phyloP scores from a whole-genome alignment of 2,113 vertebrate genomes.

The Eleginops maclovinus region DNA sequence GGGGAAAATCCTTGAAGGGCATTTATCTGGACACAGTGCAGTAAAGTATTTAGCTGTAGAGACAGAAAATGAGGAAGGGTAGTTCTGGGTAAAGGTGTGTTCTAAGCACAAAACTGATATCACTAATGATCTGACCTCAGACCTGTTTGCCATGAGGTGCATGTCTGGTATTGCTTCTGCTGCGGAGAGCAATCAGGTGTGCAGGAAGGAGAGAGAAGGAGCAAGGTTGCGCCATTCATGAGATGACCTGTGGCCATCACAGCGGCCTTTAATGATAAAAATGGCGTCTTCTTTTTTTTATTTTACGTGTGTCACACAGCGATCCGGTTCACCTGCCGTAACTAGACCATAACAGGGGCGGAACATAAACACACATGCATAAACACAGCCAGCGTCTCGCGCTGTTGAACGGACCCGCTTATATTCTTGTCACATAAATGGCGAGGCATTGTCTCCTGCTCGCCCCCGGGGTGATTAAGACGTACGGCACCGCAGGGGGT shows the following conservation, averaged over 20 bases:
- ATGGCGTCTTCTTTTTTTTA: conserved; percentile 5
- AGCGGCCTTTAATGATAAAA: conserved; percentile 25
- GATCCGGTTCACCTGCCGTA: conserved; percentile 28
- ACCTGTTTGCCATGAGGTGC: conserved; percentile 25
- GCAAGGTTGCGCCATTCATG: conserved; percentile 40
- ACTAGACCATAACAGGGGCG: conserved; percentile 46
- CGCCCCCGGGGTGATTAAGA: conserved; percentile 71
- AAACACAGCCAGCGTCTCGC: conserved; percentile 7
- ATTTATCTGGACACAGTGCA: neutral
- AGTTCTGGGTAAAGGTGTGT: conserved; percentile 14
- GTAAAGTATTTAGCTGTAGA: conserved; percentile 42
- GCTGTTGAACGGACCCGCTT: conserved; percentile 26
- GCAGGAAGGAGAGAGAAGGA: conserved; percentile 9
- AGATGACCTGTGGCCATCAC: conserved; percentile 13
- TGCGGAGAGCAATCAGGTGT: conserved; percentile 39
- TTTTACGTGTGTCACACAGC: neutral
- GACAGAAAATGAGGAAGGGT: conserved; percentile 37
- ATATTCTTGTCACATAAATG: conserved; percentile 68
- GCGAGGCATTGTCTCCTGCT: conserved; percentile 62
- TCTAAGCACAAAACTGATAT: conserved; percentile 55
- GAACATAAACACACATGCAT: conserved; percentile 56
- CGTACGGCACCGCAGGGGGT: conserved; percentile 47
- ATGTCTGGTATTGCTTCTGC: conserved; percentile 42
- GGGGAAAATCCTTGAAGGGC: conserved; percentile 28
- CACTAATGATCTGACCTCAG: conserved; percentile 68